Evolutionary conservation across 2,888 invertebrate species (phyloP).

Genomic region (Rhyacophila evoluta): DNA sequence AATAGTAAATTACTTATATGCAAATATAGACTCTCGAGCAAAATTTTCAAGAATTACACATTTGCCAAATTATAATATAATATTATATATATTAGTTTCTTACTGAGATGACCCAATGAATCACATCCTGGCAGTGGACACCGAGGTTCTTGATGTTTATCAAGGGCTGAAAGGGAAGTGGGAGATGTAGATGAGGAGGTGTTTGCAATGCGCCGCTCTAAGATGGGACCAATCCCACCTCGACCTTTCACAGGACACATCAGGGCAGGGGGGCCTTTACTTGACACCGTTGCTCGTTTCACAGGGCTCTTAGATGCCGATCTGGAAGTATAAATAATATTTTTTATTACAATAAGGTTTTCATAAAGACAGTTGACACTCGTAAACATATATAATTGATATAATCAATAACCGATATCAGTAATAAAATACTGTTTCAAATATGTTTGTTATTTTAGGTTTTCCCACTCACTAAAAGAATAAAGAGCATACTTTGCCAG

Average conservation of each 20-base stretch:
- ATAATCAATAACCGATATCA: too few species aligned
- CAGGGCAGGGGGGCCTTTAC: slow-evolving; percentile 59
- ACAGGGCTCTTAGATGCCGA: slow-evolving; percentile 75
- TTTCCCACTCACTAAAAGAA: too few species aligned
- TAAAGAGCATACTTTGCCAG: too few species aligned
- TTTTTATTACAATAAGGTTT: too few species aligned
- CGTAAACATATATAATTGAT: too few species aligned
- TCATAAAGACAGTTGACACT: too few species aligned
- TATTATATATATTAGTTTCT: slow-evolving; percentile 37
- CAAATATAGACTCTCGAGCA: too few species aligned
- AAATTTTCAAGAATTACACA: too few species aligned
- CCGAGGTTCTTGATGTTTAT: slow-evolving; percentile 71
- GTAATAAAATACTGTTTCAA: too few species aligned
- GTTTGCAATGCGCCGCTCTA: slow-evolving; percentile 56
- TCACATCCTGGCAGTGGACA: slow-evolving; percentile 93
- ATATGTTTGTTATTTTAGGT: too few species aligned
- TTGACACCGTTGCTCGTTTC: slow-evolving; percentile 69
- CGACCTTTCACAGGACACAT: slow-evolving; percentile 54
- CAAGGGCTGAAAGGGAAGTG: slow-evolving; percentile 60
- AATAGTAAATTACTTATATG: too few species aligned
- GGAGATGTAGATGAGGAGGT: slow-evolving; percentile 57
- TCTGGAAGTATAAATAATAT: slow-evolving; percentile 58
- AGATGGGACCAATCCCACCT: slow-evolving; percentile 55
- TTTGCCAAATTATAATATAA: too few species aligned
- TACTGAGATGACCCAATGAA: slow-evolving; percentile 85